Evolutionary conservation across 2,797 vertebrate species (phyloP).

Genomic region (Morelia viridis): DNA sequence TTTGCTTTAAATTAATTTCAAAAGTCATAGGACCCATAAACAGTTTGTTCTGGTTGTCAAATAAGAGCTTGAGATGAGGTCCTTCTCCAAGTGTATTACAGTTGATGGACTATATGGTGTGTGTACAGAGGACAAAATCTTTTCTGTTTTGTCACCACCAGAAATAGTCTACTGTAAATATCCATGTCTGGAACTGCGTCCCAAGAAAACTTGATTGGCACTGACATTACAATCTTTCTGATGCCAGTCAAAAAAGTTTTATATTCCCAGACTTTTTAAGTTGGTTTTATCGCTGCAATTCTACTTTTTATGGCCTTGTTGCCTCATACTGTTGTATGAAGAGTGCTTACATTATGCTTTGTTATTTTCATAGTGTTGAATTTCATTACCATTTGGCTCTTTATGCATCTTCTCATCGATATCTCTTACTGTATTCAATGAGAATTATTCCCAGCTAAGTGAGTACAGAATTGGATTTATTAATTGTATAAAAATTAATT

Average conservation of each 20-base stretch:
- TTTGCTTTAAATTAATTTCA: not conserved
- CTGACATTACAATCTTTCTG: not conserved
- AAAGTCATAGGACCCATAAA: not conserved
- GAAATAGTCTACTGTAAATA: not conserved
- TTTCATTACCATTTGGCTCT: not conserved
- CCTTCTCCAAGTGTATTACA: not conserved
- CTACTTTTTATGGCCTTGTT: not conserved
- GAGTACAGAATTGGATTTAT: not conserved
- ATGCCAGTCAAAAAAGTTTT: not conserved
- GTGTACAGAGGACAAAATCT: not conserved
- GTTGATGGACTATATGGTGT: not conserved
- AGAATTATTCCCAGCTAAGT: not conserved
- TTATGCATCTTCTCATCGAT: not conserved
- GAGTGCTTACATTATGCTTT: not conserved
- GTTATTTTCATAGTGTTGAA: not conserved
- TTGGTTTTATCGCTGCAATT: not conserved
- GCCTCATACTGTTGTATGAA: not conserved
- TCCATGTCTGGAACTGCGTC: not conserved
- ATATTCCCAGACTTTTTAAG: not conserved
- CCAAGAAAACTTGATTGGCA: not conserved
- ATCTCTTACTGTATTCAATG: not conserved
- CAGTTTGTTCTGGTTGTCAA: not conserved
- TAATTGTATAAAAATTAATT: not conserved
- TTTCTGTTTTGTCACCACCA: not conserved
- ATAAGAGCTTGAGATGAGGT: not conserved